A percentile compares a stretch with the other conserved stretches of the same genome.
Evolutionary conservation across 2,113 vertebrate species (phyloP).

Genomic region (Ochotona princeps): DNA sequence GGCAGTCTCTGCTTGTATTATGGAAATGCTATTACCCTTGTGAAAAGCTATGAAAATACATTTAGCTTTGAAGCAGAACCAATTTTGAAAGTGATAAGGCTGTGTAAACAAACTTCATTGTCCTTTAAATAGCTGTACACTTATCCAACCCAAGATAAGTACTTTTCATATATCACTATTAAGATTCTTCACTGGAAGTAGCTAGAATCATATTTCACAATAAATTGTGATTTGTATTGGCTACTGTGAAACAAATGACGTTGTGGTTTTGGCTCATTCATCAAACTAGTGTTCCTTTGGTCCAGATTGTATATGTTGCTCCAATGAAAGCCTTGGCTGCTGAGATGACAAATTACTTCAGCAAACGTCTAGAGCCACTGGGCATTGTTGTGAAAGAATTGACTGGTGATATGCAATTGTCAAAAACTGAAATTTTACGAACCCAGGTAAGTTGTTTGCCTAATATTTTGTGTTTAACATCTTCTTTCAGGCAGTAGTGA

Average conservation of each 20-base stretch:
- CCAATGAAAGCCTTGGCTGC: conserved; percentile 99
- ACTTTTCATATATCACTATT: conserved; percentile 92
- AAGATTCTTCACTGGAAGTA: conserved; percentile 87
- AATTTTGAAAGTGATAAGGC: conserved; percentile 82
- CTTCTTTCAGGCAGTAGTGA: conserved; percentile 12
- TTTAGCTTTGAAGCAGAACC: conserved; percentile 84
- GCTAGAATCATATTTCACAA: conserved; percentile 90
- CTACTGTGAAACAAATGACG: conserved; percentile 90
- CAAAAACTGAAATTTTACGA: conserved; percentile 97
- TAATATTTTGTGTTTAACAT: neutral
- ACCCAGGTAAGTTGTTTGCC: conserved; percentile 92
- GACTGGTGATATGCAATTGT: conserved; percentile 99
- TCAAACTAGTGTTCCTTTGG: conserved; percentile 88
- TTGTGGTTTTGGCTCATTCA: conserved; percentile 90
- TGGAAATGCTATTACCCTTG: conserved; percentile 80
- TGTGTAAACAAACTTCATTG: conserved; percentile 86
- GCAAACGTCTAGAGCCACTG: conserved; percentile 95
- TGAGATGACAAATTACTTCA: conserved; percentile 99
- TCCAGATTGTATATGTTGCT: conserved; percentile 97
- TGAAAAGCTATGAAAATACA: conserved; percentile 82
- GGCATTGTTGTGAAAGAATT: conserved; percentile 95
- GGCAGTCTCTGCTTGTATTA: conserved; percentile 75
- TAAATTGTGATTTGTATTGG: conserved; percentile 91
- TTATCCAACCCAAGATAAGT: conserved; percentile 84
- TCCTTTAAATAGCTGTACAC: conserved; percentile 84